Conservation (phyloP, 2,888 invertebrate species). For the Alitta virens region DNA sequence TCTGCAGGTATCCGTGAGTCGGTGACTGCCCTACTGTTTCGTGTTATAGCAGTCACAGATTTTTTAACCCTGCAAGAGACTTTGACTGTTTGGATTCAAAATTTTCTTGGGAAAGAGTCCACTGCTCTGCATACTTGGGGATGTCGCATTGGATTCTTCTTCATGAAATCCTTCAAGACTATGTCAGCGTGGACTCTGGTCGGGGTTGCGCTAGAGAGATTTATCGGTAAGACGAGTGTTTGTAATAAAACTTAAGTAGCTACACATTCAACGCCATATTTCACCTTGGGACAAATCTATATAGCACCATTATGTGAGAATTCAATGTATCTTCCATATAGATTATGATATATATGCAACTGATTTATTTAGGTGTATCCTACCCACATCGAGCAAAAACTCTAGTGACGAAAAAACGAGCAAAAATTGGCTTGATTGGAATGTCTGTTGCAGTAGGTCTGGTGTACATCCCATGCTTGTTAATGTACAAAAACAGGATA, state of each 20-base stretch:
- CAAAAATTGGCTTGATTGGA: background rate
- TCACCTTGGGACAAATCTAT: no score
- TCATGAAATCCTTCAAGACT: background rate
- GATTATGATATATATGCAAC: no score
- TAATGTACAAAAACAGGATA: background rate
- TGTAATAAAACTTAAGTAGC: no score
- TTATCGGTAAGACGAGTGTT: background rate
- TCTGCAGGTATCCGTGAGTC: background rate
- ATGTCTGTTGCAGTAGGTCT: background rate
- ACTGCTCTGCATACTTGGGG: background rate
- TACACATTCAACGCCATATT: no score
- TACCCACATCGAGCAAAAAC: background rate
- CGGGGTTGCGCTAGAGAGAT: background rate
- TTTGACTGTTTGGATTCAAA: background rate
- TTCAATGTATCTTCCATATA: no score
- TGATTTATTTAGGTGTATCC: no score
- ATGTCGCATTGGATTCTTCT: background rate
- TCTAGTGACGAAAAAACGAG: background rate
- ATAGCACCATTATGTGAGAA: no score
- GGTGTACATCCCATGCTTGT: background rate
- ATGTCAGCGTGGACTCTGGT: background rate
- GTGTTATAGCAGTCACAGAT: background rate
- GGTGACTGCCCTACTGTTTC: background rate
- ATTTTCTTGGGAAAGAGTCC: background rate
- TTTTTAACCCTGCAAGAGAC: background rate